Conservation (phyloP, 1,140 invertebrate genomes). For the Drosophila kohkoa region DNA sequence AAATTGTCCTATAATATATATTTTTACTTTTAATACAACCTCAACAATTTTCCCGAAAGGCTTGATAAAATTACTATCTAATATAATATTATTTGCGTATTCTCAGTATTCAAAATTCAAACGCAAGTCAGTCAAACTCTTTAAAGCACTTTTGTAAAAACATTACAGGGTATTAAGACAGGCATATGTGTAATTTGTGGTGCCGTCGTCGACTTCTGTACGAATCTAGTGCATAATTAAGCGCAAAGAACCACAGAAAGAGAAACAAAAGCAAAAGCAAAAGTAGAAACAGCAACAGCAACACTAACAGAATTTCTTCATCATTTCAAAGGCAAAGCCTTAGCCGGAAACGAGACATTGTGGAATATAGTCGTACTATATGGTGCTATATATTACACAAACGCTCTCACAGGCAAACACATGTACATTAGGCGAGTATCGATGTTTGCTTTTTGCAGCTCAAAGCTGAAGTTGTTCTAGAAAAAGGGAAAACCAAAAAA, state of each 20-base stretch:
- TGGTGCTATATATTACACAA: conserved; percentile 15
- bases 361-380: conserved; percentile 17
- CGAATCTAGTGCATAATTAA: conserved; percentile 70
- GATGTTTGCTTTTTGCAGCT: conserved; percentile 32
- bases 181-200: conserved; percentile 23
- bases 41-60: too few species aligned
- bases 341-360: conserved; percentile 45
- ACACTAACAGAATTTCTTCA: conserved; percentile 8
- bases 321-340: conserved; percentile 43
- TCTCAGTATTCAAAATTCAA: too few species aligned
- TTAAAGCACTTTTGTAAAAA: background rate
- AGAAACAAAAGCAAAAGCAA: conserved; percentile 31
- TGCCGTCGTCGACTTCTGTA: conserved; percentile 32
- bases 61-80: too few species aligned
- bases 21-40: too few species aligned
- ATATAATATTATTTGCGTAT: too few species aligned
- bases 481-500: background rate
- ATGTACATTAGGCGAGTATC: conserved; percentile 15
- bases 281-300: conserved; percentile 26
- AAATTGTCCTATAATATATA: too few species aligned
- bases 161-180: background rate
- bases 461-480: conserved; percentile 9
- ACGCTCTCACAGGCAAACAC: background rate
- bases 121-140: background rate
- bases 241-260: conserved; percentile 55